phyloP scores from a whole-genome alignment of 2,888 invertebrate genomes.

The Cheilosia grossa region DNA sequence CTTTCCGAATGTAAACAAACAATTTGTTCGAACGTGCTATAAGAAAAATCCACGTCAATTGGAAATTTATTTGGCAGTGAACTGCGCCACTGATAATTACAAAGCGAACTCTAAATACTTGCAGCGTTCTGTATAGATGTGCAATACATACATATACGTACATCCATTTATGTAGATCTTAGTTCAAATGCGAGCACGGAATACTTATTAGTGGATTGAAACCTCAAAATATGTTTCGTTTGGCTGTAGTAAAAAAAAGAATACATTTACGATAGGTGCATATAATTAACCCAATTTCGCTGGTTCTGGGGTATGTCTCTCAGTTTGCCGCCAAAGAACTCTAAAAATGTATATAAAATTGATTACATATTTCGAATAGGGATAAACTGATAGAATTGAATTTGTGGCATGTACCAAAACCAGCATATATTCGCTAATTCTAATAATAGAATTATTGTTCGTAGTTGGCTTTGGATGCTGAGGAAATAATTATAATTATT shows the following conservation, averaged over 20 bases:
- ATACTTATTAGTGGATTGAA: not conserved
- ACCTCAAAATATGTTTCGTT: not conserved
- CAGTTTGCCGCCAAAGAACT: not conserved
- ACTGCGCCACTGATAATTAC: not conserved
- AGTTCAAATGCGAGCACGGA: not conserved
- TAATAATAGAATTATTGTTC: slow-evolving; percentile 16
- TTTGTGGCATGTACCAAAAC: not conserved
- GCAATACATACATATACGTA: not conserved
- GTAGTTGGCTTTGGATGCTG: slow-evolving; percentile 5
- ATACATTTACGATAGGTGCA: not conserved
- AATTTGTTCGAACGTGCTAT: not conserved
- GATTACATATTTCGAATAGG: slow-evolving; percentile 11
- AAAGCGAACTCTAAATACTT: not conserved
- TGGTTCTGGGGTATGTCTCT: not conserved
- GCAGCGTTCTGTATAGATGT: not conserved
- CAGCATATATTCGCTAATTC: slow-evolving; percentile 2
- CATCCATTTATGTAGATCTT: not conserved
- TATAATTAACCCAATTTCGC: slow-evolving; percentile 6
- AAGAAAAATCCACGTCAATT: no score
- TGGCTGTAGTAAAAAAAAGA: no score
- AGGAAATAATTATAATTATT: not conserved
- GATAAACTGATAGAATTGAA: not conserved
- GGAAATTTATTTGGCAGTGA: slow-evolving; percentile 5
- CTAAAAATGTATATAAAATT: not conserved
- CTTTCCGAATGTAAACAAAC: slow-evolving; percentile 13